phyloP scores from a whole-genome alignment of 2,113 vertebrate species.

The Odocoileus hemionus region DNA sequence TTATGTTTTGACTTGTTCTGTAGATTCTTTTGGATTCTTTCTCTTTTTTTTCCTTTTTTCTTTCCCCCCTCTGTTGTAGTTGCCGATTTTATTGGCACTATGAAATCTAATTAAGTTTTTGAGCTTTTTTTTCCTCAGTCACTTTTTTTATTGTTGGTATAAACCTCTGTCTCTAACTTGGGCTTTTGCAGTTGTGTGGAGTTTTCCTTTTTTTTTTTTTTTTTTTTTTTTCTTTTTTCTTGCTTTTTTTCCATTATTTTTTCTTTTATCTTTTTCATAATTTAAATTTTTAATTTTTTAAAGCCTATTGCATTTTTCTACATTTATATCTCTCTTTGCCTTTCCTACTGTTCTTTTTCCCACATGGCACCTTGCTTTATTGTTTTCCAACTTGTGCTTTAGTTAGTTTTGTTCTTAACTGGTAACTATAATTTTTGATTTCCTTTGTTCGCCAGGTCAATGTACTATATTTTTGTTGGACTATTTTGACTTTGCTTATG shows the following conservation, averaged over 20 bases:
- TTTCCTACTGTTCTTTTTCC: background rate
- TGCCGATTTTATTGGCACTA: background rate
- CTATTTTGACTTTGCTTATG: background rate
- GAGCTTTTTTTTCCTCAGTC: background rate
- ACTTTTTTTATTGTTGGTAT: background rate
- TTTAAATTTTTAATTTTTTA: background rate
- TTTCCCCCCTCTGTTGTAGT: background rate
- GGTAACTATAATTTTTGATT: background rate
- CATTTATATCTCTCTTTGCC: background rate
- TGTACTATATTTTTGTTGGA: background rate
- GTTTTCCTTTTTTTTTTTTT: background rate
- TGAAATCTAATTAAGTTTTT: background rate
- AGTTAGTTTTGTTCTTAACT: background rate
- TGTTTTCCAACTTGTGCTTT: background rate
- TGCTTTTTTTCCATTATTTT: background rate
- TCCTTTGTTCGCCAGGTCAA: background rate
- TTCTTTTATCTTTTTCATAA: background rate
- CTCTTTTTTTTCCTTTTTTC: background rate
- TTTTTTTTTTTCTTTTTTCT: background rate
- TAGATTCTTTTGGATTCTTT: background rate
- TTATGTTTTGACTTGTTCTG: background rate
- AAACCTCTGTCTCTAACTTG: fast-evolving
- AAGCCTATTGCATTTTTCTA: background rate
- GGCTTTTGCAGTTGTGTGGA: background rate
- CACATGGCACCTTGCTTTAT: background rate